Evolutionary conservation across 2,888 invertebrate species (phyloP).

Genomic region (Erebia ligea): DNA sequence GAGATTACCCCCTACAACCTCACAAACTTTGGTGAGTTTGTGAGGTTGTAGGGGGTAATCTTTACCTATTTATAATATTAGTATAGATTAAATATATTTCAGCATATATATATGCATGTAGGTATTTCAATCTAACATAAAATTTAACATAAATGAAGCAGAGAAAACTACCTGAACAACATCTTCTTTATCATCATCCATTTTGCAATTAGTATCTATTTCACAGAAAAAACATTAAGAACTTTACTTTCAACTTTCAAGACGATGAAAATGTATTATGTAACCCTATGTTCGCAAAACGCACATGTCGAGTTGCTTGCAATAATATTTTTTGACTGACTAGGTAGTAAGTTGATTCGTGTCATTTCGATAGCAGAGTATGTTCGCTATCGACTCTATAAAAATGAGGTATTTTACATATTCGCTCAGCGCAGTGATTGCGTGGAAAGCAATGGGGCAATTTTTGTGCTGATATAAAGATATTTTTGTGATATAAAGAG

Average conservation of each 20-base stretch:
- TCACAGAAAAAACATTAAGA: not conserved
- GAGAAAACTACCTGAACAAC: conserved; percentile 43
- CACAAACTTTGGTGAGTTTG: no score
- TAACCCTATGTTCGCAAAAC: conserved; percentile 35
- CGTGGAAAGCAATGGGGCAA: conserved; percentile 51
- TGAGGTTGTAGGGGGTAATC: no score
- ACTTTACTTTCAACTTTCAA: not conserved
- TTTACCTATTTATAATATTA: no score
- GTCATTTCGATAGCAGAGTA: conserved; percentile 55
- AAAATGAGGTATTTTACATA: conserved; percentile 59
- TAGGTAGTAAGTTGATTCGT: conserved; percentile 50
- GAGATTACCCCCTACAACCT: no score
- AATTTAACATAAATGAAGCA: not conserved
- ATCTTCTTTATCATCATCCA: conserved; percentile 40
- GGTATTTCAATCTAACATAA: not conserved
- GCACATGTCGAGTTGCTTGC: conserved; percentile 54
- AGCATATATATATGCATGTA: no score
- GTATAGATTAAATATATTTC: no score
- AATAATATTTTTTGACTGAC: conserved; percentile 66
- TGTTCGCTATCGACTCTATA: conserved; percentile 60
- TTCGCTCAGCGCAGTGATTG: conserved; percentile 50
- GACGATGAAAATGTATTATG: not conserved
- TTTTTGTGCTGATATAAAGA: conserved; percentile 37
- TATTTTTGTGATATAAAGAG: conserved; percentile 13
- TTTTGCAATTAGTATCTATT: conserved; percentile 11